These are phyloP conservation scores for Sycophila texana DNA, from an alignment of 2,888 invertebrate species.

Conservation along the genomic window DNA sequence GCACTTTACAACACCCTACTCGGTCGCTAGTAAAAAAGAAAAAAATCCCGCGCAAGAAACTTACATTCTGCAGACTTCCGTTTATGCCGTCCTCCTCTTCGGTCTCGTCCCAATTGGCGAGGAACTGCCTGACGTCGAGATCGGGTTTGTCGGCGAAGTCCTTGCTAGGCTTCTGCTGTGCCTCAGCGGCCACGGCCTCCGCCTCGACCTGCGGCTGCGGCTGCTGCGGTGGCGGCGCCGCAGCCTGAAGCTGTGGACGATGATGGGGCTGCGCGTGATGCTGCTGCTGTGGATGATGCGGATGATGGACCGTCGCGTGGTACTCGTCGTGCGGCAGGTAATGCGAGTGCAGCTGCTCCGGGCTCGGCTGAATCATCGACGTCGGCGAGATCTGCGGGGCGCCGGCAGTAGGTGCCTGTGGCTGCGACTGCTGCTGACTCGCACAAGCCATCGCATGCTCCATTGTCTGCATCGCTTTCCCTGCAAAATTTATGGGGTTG, in stretches of 20 bases:
- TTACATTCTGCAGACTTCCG: slow-evolving; percentile 60
- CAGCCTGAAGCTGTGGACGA: slow-evolving; percentile 49
- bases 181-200: slow-evolving; percentile 25
- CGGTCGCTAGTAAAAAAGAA: background rate
- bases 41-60: background rate
- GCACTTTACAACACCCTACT: no score
- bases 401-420: background rate
- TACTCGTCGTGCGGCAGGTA: background rate
- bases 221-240: slow-evolving; percentile 45
- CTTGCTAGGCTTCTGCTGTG: slow-evolving; percentile 57
- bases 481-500: slow-evolving; percentile 4
- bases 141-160: slow-evolving; percentile 71
- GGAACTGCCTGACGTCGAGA: slow-evolving; percentile 73
- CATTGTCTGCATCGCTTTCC: slow-evolving; percentile 55
- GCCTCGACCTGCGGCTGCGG: slow-evolving; percentile 35
- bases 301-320: slow-evolving; percentile 11
- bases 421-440: slow-evolving; percentile 45
- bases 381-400: background rate
- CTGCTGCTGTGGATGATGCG: slow-evolving; percentile 7
- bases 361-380: slow-evolving; percentile 23
- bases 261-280: slow-evolving; percentile 43
- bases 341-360: slow-evolving; percentile 39
- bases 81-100: slow-evolving; percentile 71
- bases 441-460: slow-evolving; percentile 41
- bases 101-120: slow-evolving; percentile 74